Conservation (phyloP, 1,140 invertebrate genomes). For the Phenacoccus solenopsis region DNA sequence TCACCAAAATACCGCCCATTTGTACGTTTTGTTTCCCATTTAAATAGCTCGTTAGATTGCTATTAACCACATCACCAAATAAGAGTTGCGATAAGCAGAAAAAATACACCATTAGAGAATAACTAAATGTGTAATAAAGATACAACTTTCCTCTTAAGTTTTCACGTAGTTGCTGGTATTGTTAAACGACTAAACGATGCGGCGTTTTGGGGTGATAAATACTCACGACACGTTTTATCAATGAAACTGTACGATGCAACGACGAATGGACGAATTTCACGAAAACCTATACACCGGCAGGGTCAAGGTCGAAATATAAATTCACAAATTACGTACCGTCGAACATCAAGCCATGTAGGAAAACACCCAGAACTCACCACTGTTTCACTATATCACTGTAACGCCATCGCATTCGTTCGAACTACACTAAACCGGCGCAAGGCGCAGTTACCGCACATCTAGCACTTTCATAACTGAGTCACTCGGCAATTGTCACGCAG, state of each 20-base stretch:
- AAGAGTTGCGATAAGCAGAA: not conserved
- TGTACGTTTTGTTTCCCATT: not conserved
- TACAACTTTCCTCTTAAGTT: not conserved
- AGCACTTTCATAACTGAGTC: not conserved
- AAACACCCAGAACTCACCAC: no score
- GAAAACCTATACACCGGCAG: no score
- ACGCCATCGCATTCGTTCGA: no score
- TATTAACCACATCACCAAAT: not conserved
- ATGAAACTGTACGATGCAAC: no score
- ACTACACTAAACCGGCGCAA: no score
- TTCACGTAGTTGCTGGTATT: not conserved
- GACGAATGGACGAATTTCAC: no score
- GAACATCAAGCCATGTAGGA: no score
- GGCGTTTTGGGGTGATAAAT: no score
- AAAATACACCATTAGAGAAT: not conserved
- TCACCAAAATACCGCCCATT: not conserved
- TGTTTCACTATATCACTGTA: no score
- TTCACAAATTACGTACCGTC: no score
- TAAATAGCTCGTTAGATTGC: not conserved
- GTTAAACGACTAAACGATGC: not conserved
- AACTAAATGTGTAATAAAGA: not conserved
- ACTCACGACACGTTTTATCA: no score
- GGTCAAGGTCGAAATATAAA: no score
- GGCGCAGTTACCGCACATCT: not conserved
- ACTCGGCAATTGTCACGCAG: constrained; percentile 1